Evolutionary conservation across 2,888 invertebrate species (phyloP).

Genomic region (Leptopilina myrica): DNA sequence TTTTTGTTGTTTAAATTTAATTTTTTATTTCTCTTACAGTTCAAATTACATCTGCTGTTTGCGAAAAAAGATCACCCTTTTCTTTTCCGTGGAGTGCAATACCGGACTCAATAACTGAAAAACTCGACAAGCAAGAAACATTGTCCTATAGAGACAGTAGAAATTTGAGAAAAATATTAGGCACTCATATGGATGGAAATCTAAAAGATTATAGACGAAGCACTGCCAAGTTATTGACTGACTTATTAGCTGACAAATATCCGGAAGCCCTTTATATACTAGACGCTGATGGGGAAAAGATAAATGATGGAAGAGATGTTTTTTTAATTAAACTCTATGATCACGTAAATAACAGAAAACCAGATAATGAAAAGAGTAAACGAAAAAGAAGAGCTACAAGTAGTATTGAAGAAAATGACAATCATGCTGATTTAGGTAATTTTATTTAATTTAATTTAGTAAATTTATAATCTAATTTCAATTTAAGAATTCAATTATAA

Average conservation of each 20-base stretch:
- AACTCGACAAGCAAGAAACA: neutral
- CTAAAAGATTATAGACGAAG: neutral
- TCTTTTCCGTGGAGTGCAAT: neutral
- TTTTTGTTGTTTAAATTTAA: neutral
- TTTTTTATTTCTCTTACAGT: neutral
- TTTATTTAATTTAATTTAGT: too few relatives aligned
- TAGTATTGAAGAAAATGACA: neutral
- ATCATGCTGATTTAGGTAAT: neutral
- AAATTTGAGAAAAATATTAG: neutral
- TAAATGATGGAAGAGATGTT: neutral
- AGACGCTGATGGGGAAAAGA: neutral
- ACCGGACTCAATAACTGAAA: neutral
- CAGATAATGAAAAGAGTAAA: neutral
- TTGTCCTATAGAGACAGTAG: neutral
- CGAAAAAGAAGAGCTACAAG: constrained; percentile 10
- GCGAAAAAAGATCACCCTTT: neutral
- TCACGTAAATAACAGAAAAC: neutral
- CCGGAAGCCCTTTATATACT: neutral
- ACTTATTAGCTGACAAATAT: neutral
- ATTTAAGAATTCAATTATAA: too few relatives aligned
- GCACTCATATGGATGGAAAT: neutral
- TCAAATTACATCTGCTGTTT: neutral
- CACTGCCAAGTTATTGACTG: neutral
- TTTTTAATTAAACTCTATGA: neutral
- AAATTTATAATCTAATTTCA: too few relatives aligned